A percentile compares a stretch with the other conserved stretches of the same genome.
Conservation (phyloP, 2,113 vertebrate species). For the Rhinolophus sinicus region DNA sequence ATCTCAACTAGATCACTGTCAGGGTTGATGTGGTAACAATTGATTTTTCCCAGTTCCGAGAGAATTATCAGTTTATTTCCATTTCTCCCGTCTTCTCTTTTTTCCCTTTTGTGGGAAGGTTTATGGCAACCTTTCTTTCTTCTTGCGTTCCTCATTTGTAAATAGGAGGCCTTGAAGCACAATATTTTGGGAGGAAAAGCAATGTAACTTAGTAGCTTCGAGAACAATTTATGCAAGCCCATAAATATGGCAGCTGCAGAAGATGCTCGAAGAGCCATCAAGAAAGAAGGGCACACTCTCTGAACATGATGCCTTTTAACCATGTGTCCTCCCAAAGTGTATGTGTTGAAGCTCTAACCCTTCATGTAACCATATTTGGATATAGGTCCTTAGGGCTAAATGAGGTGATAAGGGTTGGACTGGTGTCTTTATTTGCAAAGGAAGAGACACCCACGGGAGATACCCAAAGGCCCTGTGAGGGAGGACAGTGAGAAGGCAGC, state of each 20-base stretch:
- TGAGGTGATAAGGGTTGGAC: background rate
- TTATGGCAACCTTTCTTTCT: slow-evolving; percentile 30
- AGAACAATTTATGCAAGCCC: background rate
- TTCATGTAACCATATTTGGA: background rate
- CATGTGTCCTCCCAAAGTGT: background rate
- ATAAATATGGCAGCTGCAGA: background rate
- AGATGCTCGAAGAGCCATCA: background rate
- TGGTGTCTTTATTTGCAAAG: background rate
- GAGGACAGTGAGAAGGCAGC: background rate
- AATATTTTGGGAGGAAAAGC: slow-evolving; percentile 43
- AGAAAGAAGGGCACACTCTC: background rate
- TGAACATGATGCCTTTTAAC: background rate
- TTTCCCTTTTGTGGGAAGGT: background rate
- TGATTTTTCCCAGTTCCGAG: slow-evolving; percentile 59
- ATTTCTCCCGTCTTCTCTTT: slow-evolving; percentile 15
- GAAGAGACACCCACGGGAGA: background rate
- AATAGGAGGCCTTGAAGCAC: slow-evolving; percentile 39
- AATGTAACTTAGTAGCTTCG: slow-evolving; percentile 9
- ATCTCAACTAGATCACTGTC: slow-evolving; percentile 65
- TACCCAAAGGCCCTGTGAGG: too few relatives aligned
- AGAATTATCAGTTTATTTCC: slow-evolving; percentile 59
- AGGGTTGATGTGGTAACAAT: slow-evolving; percentile 55
- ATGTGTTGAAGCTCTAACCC: background rate
- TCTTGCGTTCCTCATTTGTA: slow-evolving; percentile 50
- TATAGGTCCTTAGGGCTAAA: background rate